Evolutionary conservation across 2,888 invertebrate species (phyloP).

Genomic region (Chymomyza caudatula): DNA sequence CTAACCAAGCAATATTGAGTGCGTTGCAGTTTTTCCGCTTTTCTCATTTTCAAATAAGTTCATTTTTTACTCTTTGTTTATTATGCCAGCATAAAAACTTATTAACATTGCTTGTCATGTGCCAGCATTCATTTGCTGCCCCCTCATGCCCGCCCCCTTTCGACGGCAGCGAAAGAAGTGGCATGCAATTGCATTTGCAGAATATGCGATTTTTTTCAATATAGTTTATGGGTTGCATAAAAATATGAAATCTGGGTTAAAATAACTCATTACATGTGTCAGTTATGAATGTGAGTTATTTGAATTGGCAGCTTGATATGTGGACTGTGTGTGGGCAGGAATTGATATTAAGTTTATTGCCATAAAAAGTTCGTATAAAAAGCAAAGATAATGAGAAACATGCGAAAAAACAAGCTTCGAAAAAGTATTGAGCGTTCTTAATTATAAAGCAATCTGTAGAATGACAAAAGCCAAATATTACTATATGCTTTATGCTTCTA

Average conservation of each 20-base stretch:
- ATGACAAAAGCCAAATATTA: too few relatives aligned
- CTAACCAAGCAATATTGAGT: constrained; percentile 31
- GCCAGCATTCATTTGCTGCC: background rate
- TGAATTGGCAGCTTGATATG: background rate
- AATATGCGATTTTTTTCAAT: background rate
- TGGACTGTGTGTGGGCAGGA: background rate
- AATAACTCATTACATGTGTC: background rate
- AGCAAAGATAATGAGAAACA: background rate
- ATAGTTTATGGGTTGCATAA: background rate
- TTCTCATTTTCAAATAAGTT: background rate
- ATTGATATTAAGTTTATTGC: background rate
- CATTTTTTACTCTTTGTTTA: background rate
- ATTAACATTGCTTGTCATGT: background rate
- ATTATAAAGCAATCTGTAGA: too few relatives aligned
- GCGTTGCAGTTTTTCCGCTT: background rate
- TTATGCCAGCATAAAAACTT: background rate
- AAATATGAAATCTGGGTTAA: background rate
- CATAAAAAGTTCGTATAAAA: background rate
- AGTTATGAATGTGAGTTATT: background rate
- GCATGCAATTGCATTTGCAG: background rate
- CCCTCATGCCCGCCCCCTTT: too few relatives aligned
- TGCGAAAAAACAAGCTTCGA: background rate
- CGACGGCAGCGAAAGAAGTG: background rate
- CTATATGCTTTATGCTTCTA: too few relatives aligned
- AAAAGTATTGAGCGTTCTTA: too few relatives aligned